phyloP scores from a whole-genome alignment of 2,797 vertebrate genomes.

The Dicrostonyx torquatus region DNA sequence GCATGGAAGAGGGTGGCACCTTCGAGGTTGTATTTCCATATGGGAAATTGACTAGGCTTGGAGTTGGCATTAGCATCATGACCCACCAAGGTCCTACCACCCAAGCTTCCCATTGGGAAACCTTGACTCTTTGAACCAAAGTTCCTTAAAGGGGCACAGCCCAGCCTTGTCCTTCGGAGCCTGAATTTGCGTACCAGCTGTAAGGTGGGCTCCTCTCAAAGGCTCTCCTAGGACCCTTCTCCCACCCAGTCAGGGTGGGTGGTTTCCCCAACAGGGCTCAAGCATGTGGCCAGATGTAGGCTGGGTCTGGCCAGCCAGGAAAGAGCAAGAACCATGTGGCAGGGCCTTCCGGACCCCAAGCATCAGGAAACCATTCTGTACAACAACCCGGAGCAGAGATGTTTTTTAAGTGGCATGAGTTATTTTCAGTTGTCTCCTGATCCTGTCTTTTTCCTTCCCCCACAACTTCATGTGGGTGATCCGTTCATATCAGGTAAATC shows the following conservation, averaged over 20 bases:
- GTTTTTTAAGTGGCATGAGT: conserved; percentile 74
- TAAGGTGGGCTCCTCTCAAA: conserved; percentile 32
- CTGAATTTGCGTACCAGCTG: conserved; percentile 3
- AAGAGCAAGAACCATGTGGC: neutral
- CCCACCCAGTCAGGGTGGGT: neutral
- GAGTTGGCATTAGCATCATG: neutral
- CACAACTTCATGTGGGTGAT: conserved; percentile 56
- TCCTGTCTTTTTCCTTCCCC: conserved; percentile 43
- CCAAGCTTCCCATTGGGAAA: conserved; percentile 41
- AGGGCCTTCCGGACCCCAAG: conserved; percentile 40
- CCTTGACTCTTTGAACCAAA: conserved; percentile 84
- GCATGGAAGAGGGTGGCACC: neutral
- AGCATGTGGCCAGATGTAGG: neutral
- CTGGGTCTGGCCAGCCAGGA: conserved; percentile 17
- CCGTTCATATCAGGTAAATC: conserved; percentile 79
- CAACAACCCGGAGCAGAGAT: conserved; percentile 78
- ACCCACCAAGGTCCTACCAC: neutral
- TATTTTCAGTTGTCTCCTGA: conserved; percentile 76
- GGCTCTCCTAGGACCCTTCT: neutral
- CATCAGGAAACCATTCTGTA: conserved; percentile 79
- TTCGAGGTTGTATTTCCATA: neutral
- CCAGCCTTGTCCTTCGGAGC: conserved; percentile 74
- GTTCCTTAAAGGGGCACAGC: conserved; percentile 81
- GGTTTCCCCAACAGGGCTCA: neutral
- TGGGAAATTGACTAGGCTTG: neutral